phyloP scores from a whole-genome alignment of 2,113 vertebrate genomes.

The Mionectes macconnelli region DNA sequence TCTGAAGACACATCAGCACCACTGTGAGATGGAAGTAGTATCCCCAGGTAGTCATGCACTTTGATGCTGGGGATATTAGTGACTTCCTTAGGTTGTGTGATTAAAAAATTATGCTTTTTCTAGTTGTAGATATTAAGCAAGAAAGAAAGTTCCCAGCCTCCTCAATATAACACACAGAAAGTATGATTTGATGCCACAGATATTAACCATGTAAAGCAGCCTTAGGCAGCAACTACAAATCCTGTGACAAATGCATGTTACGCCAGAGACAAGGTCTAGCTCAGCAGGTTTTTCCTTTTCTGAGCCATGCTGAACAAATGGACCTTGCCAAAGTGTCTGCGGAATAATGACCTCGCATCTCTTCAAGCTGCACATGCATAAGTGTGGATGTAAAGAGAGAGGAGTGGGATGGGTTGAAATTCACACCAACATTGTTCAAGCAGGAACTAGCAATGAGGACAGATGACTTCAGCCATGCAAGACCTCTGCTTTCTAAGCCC shows the following conservation, averaged over 20 bases:
- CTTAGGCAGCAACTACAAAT: not conserved
- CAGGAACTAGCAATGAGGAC: not conserved
- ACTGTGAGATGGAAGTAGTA: not conserved
- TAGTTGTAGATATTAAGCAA: not conserved
- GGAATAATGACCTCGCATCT: not conserved
- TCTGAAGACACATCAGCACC: not conserved
- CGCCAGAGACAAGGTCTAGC: not conserved
- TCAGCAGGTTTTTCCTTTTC: not conserved
- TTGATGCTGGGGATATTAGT: not conserved
- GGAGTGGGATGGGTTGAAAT: not conserved
- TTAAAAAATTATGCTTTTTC: not conserved
- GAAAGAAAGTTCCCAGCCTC: not conserved
- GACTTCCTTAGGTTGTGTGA: not conserved
- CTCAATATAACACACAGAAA: not conserved
- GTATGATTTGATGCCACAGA: not conserved
- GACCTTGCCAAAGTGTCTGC: not conserved
- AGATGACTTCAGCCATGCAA: not conserved
- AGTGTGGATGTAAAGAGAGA: not conserved
- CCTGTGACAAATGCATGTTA: not conserved
- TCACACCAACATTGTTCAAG: not conserved
- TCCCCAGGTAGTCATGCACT: not conserved
- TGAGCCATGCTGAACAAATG: not conserved
- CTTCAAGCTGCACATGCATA: not conserved
- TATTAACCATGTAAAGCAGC: not conserved
- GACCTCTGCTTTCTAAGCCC: not conserved